Conservation (phyloP, 1,140 invertebrate genomes). For the Pogonomyrmex barbatus region DNA sequence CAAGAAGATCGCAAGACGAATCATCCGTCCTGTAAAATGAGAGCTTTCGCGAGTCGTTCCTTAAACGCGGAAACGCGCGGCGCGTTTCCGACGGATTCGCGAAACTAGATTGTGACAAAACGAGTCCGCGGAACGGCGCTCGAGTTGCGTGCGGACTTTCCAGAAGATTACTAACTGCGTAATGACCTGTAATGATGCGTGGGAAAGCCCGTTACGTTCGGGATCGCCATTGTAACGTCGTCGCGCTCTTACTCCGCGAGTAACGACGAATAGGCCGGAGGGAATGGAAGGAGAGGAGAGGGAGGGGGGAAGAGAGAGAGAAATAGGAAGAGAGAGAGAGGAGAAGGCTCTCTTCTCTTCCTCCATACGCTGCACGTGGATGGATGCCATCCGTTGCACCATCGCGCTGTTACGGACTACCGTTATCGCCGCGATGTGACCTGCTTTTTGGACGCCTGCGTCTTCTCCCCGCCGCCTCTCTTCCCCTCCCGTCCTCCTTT, state of each 20-base stretch:
- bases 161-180: constrained; percentile 49
- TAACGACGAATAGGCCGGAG: constrained; percentile 16
- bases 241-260: constrained; percentile 63
- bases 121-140: constrained; percentile 17
- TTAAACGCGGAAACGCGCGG: constrained; percentile 17
- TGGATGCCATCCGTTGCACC: constrained; percentile 71
- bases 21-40: not conserved
- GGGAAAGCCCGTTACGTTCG: constrained; percentile 62
- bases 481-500: not conserved
- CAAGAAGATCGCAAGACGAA: not conserved
- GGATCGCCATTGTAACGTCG: constrained; percentile 40
- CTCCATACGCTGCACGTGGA: constrained; percentile 61
- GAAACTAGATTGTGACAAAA: constrained; percentile 25
- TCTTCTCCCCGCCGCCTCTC: not conserved
- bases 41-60: not conserved
- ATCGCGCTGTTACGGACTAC: constrained; percentile 68
- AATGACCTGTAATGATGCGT: constrained; percentile 53
- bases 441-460: constrained; percentile 71
- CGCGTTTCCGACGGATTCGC: not conserved
- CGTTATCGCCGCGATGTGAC: constrained; percentile 76
- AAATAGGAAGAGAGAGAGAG: not conserved
- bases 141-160: constrained; percentile 57
- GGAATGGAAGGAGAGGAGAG: not conserved
- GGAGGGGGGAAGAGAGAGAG: not conserved
- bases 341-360: constrained; percentile 63